Conservation (phyloP, 2,888 invertebrate genomes). For the Chromoteleia sp. region DNA sequence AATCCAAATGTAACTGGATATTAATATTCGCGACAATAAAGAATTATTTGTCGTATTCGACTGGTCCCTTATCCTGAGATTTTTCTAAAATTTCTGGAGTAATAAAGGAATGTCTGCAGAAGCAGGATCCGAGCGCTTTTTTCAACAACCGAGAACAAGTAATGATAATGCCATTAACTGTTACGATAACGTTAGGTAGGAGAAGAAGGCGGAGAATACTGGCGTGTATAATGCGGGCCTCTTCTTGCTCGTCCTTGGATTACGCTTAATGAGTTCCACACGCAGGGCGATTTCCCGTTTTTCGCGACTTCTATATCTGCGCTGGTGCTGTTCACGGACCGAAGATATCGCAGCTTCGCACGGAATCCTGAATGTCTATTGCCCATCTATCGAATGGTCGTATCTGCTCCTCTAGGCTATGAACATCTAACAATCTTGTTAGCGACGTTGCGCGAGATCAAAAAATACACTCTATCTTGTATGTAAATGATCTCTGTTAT, state of each 20-base stretch:
- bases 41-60: neutral
- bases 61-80: constrained; percentile 2
- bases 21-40: no score
- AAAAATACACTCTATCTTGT: neutral
- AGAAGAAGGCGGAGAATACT: constrained; percentile 69
- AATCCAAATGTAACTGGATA: no score
- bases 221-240: constrained; percentile 77
- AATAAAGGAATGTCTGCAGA: constrained; percentile 1
- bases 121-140: constrained; percentile 24
- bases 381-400: constrained; percentile 56
- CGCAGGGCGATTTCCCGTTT: constrained; percentile 73
- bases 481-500: constrained; percentile 16
- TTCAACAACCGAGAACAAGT: constrained; percentile 48
- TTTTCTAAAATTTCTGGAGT: constrained; percentile 10
- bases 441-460: neutral
- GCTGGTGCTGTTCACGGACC: constrained; percentile 39
- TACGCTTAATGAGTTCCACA: constrained; percentile 80
- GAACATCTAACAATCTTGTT: constrained; percentile 40
- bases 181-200: constrained; percentile 53
- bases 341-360: constrained; percentile 70
- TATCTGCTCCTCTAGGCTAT: constrained; percentile 42
- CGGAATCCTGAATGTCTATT: constrained; percentile 69
- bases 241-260: constrained; percentile 77
- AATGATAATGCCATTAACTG: constrained; percentile 68
- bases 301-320: constrained; percentile 61